Base-by-base conservation (phyloP, 2,797 vertebrate species). In the Sebastes baramenuke region DNA sequence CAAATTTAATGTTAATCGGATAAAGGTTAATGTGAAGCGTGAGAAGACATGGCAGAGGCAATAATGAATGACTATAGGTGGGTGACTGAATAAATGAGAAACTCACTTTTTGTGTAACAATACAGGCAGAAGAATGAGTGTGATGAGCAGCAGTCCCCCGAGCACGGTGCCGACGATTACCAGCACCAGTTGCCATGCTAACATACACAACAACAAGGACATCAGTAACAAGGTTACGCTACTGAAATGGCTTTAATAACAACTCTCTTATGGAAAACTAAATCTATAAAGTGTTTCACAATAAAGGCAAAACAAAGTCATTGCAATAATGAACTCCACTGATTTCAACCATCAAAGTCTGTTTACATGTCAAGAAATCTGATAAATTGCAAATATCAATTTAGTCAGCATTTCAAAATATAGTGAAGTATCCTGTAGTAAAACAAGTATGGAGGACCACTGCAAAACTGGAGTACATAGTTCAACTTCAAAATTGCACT, bases 101-200 rank as follows among this genome's bases (percentile, higher is more conserved):
- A 89, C 93, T 88, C 59, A 94, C 94, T 22, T 36, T 36, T 36
- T 91, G 60, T 0, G 0, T 9, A 74, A 8, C 20, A 90, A 0
- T 9, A 93, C 1, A 22, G 68, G 8, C 18, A 92, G 60, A 67
- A 83, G 1, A 64, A 90, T 89, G 61, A 89, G 1, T 2, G 71
- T 4, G 74, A 89, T 82, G 49, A 95, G 70, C 68, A 95, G 81
- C 62, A 94, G 56, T 14, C 11, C 87, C 4, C 93, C 92, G 0
- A 94, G 25, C 4, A 93, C 10, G 0, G 89, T 75, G 24, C 79
- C 84, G 3, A 92, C 55, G 1, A 95, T 83, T 10, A 90, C 83
- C 70, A 95, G 25, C 0, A 1, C 1, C 34, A 93, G 78, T 56
- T 87, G 0, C 87, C 88, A 90, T 0, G 61, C 94, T 96, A 73